A percentile compares a stretch with the other conserved stretches of the same genome.
Conservation (phyloP, 2,888 invertebrate species). For the Apodemia zela region DNA sequence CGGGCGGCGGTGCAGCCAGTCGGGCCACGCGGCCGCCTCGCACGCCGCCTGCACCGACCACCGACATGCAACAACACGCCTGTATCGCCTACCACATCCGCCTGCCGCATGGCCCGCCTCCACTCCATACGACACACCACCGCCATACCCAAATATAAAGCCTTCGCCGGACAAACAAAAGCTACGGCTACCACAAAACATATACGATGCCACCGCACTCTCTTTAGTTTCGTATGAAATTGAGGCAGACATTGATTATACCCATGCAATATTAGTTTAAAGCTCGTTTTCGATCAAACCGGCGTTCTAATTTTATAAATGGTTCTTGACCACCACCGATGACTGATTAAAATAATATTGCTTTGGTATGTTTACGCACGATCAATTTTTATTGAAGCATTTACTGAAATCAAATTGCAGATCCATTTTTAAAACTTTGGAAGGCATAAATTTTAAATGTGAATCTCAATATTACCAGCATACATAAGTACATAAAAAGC, state of each 20-base stretch:
- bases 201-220: constrained; percentile 10
- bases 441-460: constrained; percentile 45
- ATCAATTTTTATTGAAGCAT: constrained; percentile 47
- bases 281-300: constrained; percentile 47
- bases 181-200: constrained; percentile 20
- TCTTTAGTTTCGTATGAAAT: constrained; percentile 25
- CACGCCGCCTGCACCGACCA: constrained; percentile 40
- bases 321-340: constrained; percentile 58
- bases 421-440: constrained; percentile 23
- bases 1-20: constrained; percentile 85
- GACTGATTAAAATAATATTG: constrained; percentile 67
- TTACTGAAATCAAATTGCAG: constrained; percentile 53
- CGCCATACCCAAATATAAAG: constrained; percentile 14
- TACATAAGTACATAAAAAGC: constrained; percentile 52
- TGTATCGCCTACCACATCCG: constrained; percentile 39
- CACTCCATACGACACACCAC: constrained; percentile 23
- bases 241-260: constrained; percentile 39
- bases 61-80: constrained; percentile 76
- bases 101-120: constrained; percentile 22
- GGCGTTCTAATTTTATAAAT: constrained; percentile 39
- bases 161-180: constrained; percentile 20
- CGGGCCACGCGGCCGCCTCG: constrained; percentile 68
- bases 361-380: constrained; percentile 58
- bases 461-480: constrained; percentile 61
- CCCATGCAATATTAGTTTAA: constrained; percentile 76